Base-by-base conservation (phyloP, 35 echinoderm and acorn worm species). In the Ptychodera flava region DNA sequence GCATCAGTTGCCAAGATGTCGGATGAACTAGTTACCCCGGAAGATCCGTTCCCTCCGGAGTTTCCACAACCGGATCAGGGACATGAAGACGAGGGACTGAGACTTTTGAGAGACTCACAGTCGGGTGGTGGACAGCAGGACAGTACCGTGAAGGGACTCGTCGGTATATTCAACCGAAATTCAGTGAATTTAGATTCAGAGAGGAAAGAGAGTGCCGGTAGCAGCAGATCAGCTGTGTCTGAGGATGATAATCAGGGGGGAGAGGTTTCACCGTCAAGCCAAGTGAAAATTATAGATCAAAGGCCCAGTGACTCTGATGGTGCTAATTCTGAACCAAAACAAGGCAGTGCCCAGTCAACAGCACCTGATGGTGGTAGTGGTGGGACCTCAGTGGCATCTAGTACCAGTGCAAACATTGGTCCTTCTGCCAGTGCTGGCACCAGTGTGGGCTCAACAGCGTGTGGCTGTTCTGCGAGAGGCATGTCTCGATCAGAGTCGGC, bases 1-100 rank as follows among this genome's bases (percentile, higher is more conserved):
- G 75, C 85, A 0, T 93, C 94, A 38, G 93, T 97, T 35, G 94
- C 94, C 29, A 93, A 87, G 34, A 93, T 97, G 89, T 93, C 91
- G 27, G 90, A 87, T 53, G 94, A 93, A 52, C 89, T 86, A 75
- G 83, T 86, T 28, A 77, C 85, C 22, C 33, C 36, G 2, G 81
- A 89, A 77, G 85, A 83, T 22, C 83, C 64, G 85, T 79, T 53
- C 33, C 78, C 82, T 15, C 31, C 80, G 81, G 12, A 85, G 29
- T 32, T 83, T 86, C 76, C 83, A 53, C 76, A 88, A 80, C 2
- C 80, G 80, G 15, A 35, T 33, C 37, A 79, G 34, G 16, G 22
- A 37, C 22, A 86, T 45, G 36, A 35, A 31, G 33, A 29, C 28
- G 79, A 79, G 75, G 80, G 32, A 91, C 27, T 22, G 35, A 31